These are phyloP conservation scores for Recurvirostra avosetta DNA, from an alignment of 2,113 vertebrate species.

Conservation along the genomic window DNA sequence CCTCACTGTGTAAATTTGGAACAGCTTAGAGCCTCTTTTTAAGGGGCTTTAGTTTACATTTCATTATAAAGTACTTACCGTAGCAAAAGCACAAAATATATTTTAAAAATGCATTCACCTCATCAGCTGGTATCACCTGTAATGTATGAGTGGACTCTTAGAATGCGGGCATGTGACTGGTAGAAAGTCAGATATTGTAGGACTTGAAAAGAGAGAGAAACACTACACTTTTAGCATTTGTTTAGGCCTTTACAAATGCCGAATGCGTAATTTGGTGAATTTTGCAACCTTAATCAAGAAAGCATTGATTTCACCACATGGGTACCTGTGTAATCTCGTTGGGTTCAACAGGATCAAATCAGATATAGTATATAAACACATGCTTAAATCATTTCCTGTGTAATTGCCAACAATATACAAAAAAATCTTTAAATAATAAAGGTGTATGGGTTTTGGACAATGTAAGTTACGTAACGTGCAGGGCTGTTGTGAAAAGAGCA, in stretches of 20 bases:
- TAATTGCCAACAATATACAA: background rate
- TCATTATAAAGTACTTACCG: background rate
- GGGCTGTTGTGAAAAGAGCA: background rate
- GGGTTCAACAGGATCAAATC: background rate
- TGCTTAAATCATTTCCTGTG: background rate
- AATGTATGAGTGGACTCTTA: background rate
- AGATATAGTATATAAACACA: background rate
- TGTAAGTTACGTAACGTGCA: background rate
- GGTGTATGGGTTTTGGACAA: background rate
- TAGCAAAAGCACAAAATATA: background rate
- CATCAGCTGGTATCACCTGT: background rate
- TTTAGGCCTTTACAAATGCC: background rate
- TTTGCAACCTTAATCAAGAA: background rate
- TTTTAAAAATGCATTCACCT: background rate
- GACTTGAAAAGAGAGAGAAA: background rate
- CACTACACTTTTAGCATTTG: background rate
- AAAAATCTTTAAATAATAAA: background rate
- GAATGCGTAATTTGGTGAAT: background rate
- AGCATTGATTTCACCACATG: background rate
- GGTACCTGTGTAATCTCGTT: background rate
- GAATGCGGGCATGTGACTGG: background rate
- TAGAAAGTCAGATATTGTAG: background rate
- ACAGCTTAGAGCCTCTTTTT: background rate
- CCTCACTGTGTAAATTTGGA: background rate
- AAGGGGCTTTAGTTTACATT: background rate